Evolutionary conservation across 1,140 invertebrate genomes (phyloP), one percentile per base, ranked within the genome.

Genomic region (Grapholita molesta): DNA sequence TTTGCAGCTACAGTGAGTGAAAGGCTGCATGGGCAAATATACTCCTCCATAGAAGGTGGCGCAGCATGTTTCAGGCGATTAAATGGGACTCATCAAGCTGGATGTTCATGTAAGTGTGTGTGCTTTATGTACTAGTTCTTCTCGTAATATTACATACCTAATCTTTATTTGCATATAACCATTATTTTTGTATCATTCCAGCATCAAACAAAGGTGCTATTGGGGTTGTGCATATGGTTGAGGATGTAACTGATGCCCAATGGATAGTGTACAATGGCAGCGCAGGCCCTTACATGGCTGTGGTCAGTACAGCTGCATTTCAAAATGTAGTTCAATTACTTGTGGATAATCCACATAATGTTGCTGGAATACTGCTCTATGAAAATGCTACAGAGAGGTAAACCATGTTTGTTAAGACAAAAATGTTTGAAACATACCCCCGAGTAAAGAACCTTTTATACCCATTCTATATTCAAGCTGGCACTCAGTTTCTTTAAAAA

Each of bases 61-160:
- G 93, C 94, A 69, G 95, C 95, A 64, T 99, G 98, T 92, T 98
- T 98, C 84, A 94, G 97, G 75, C 93, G 96, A 73, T 90, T 99
- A 38, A 99, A 99, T 94, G 97, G 95, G 53, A 98, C 98, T 18
- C 97, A 99, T 93, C 96, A 98, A 87, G 95, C 96, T 82, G 98
- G 98, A 69, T 99, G 98, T 90, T 95, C 96, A 35, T 97, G 97
- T 97, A 94, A 95, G 94, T 94, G 78, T 75, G 35, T 35, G 12
- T 65, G 12, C 2, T 18, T 23, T 66, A 33, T 23, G 33, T 53
- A 48, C 7, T 21, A 48, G 18, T 5, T 21, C 42, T 7, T 6
- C 12, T 21, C 2, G 42, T 18, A 3, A 18, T n/a, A 48, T 25
- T 12, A 15, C 11, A 24, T 52, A 23, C 68, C 6, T 57, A 52